phyloP scores from a whole-genome alignment of 2,797 vertebrate genomes.

The Aplochiton taeniatus region DNA sequence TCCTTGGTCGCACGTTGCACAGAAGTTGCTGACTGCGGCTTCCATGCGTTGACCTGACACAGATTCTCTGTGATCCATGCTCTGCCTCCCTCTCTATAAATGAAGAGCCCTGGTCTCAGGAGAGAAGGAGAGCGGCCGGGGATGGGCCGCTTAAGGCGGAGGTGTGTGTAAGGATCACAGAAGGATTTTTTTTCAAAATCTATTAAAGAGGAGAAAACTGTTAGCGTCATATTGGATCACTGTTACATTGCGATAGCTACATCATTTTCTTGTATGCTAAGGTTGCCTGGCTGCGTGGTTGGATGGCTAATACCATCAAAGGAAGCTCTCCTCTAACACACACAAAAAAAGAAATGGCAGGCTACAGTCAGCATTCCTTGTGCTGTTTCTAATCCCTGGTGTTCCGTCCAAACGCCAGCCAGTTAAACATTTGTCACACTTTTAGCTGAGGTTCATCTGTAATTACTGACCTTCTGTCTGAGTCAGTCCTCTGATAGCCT shows the following conservation, averaged over 20 bases:
- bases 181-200: no score
- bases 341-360: background rate
- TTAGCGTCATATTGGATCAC: slow-evolving; percentile 52
- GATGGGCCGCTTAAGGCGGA: background rate
- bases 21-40: slow-evolving; percentile 62
- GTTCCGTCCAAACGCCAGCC: background rate
- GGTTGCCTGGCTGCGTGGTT: slow-evolving; percentile 31
- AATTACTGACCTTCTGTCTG: slow-evolving; percentile 68
- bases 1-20: no score
- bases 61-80: slow-evolving; percentile 68
- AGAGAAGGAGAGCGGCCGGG: slow-evolving; percentile 28
- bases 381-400: slow-evolving; percentile 6
- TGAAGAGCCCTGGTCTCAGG: slow-evolving; percentile 54
- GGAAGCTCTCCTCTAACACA: no score
- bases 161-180: slow-evolving; percentile 35
- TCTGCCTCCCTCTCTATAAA: slow-evolving; percentile 57
- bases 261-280: slow-evolving; percentile 52
- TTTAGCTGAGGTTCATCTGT: slow-evolving; percentile 28
- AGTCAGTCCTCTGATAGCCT: slow-evolving; percentile 50
- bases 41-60: slow-evolving; percentile 66
- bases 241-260: no score
- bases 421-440: slow-evolving; percentile 13
- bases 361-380: slow-evolving; percentile 2
- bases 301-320: slow-evolving; percentile 36
- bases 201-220: slow-evolving; percentile 66